Conservation (phyloP, 2,797 vertebrate genomes). For the Spheniscus humboldti region DNA sequence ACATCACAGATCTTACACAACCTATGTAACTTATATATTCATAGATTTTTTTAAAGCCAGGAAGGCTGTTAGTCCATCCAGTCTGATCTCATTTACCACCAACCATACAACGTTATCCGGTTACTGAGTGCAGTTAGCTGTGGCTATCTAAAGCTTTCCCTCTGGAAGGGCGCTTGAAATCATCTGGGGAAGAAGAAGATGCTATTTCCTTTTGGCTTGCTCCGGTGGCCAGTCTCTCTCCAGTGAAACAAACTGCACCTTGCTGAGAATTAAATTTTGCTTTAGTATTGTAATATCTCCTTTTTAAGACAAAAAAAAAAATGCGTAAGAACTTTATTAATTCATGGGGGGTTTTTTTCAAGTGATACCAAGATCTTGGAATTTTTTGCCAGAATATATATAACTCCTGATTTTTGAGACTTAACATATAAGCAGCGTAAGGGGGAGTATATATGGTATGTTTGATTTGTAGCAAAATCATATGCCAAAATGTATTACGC, state of each 20-base stretch:
- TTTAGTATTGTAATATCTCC: neutral
- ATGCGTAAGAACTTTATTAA: fast-evolving
- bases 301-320: neutral
- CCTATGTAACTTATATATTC: neutral
- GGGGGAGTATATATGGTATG: neutral
- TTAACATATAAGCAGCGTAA: neutral
- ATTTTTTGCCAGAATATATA: neutral
- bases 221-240: neutral
- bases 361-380: neutral
- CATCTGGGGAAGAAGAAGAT: neutral
- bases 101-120: neutral
- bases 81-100: neutral
- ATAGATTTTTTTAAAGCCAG: neutral
- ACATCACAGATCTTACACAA: neutral
- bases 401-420: neutral
- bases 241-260: neutral
- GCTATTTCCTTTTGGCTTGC: neutral
- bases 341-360: neutral
- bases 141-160: neutral
- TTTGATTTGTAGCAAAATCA: neutral
- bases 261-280: neutral
- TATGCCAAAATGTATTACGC: neutral
- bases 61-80: neutral
- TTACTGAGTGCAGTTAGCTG: too few relatives aligned
- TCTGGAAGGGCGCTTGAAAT: neutral